Base-by-base conservation (phyloP, 2,797 vertebrate species). In the Tadarida brasiliensis region DNA sequence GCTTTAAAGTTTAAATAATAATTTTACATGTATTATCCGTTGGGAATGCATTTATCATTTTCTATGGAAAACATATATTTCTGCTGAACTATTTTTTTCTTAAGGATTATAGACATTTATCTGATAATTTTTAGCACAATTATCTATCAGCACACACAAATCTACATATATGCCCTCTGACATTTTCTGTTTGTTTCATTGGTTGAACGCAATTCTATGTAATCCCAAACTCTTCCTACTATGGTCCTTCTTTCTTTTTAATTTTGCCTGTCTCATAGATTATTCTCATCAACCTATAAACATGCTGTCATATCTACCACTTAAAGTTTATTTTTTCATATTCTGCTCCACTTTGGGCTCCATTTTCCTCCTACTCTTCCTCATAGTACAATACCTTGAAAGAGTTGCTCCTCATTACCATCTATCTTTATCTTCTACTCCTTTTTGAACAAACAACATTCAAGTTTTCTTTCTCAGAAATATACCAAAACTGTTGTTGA, bases 1-100 rank as follows among this genome's bases (percentile, higher is more conserved):
- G 4, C 15, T 78, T 74, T 63, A 86, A 93, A 89, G 24, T 92
- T 87, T 30, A 92, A 76, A 54, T 26, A n/a, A 26, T 30, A 26
- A 57, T 91, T 77, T 16, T 19, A 14, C 14, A 35, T 67, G 33
- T 47, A 47, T 68, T 77, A 80, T 35, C n/a, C 20, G 35, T 30
- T 71, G 12, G 1, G 0, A 44, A 7, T 44, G 39, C 77, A n/a
- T 65, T 39, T 74, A 30, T 74, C 22, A 47, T 83, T 73, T 93
- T 7, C 14, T 51, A 3, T 28, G 3, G 56, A 74, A 94, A 86
- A 68, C 14, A 44, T 16, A 28, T 30, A 54, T 89, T 73, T 87
- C 30, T 24, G 33, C 11, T 63, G 7, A 63, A 81, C 59, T 59
- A 0, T 59, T 77, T 77, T 77, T 67, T 54, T 11, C 30, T 68